Evolutionary conservation across 2,888 invertebrate species (phyloP), one percentile per base, ranked within the genome.

Genomic region (Cybosia mesomella): DNA sequence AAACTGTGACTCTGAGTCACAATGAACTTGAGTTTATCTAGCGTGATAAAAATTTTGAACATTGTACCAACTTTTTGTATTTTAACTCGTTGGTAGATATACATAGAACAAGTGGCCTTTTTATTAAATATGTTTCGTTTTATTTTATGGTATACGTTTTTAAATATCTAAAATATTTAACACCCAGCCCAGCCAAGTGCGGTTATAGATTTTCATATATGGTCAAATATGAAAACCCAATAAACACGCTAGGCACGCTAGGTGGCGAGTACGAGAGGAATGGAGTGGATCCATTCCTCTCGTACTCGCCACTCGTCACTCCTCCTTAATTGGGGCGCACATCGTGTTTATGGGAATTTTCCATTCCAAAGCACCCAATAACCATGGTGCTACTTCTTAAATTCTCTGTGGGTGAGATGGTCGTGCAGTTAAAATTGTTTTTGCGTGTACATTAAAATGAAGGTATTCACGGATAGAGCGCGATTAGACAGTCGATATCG

Each of bases 1-100:
- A 21, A 65, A 13, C 57, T 24, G n/a, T 36, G 21, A 49, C 24
- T 36, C 54, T 54, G 32, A 59, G 34, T 66, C 34, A 36, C 34
- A 49, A 34, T 28, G 49, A 34, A 32, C 36, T 39, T 49, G 28
- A 24, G 22, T 34, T 65, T 32, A 28, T 60, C 21, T 39, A 36
- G 24, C 18, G 58, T 32, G 10, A 64, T 57, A 28, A 24, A 32
- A 64, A 24, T n/a, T 49, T 62, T 34, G 34, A 54, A 54, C 24
- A 59, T 59, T 18, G 36, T 63, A 36, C n/a, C 9, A 8, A 21
- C 34, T 32, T n/a, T 58, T 58, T 58, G 58, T 58, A 34, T 11
- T 32, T 34, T n/a, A n/a, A n/a, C n/a, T n/a, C n/a, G n/a, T n/a
- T n/a, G n/a, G n/a, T 58, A 32, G 7, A 1, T n/a, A 9, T 34